phyloP scores from a whole-genome alignment of 2,797 vertebrate species.

The Hapalemur alaotrensis region DNA sequence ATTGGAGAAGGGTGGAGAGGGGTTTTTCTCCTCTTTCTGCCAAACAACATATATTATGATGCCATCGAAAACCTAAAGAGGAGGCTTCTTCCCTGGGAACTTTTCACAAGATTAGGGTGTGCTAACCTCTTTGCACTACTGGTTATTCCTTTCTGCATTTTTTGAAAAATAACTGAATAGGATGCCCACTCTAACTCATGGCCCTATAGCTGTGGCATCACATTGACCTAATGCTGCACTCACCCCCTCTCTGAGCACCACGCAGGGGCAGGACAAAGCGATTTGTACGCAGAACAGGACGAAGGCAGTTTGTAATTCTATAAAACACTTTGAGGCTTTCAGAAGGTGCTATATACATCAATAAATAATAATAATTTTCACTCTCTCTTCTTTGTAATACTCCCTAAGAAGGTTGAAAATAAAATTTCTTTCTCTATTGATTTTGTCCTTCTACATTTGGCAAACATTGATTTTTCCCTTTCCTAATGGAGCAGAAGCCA shows the following conservation, averaged over 20 bases:
- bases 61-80: constrained; percentile 19
- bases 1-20: not conserved
- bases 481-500: constrained; percentile 86
- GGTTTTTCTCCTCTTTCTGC: not conserved
- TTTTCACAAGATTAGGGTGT: not conserved
- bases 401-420: constrained; percentile 85
- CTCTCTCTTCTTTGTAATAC: constrained; percentile 84
- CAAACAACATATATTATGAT: constrained; percentile 40
- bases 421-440: constrained; percentile 87
- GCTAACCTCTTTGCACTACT: not conserved
- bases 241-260: constrained; percentile 19
- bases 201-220: constrained; percentile 34
- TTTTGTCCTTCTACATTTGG: constrained; percentile 86
- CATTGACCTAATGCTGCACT: not conserved
- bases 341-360: constrained; percentile 84
- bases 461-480: constrained; percentile 86
- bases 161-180: not conserved
- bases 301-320: constrained; percentile 80
- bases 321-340: constrained; percentile 83
- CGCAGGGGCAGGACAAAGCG: constrained; percentile 53
- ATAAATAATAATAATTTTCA: constrained; percentile 87
- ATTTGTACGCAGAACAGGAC: constrained; percentile 62
- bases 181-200: not conserved
- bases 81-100: constrained; percentile 28
- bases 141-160: not conserved